Evolutionary conservation across 2,888 invertebrate genomes (phyloP).

Genomic region (Amphipoea oculea): DNA sequence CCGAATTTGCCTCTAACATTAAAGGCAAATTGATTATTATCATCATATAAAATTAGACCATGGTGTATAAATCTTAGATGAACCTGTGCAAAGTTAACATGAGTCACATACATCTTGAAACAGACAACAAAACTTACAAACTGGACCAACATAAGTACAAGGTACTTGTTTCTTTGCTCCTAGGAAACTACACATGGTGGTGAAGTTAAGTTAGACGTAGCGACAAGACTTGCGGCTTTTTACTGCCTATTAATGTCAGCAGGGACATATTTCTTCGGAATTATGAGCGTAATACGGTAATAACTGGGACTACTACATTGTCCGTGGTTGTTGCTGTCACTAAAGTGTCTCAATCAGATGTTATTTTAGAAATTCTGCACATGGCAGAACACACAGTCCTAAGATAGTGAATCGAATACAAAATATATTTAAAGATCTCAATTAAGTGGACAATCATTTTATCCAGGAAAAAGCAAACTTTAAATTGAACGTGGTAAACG

Average conservation of each 20-base stretch:
- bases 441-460: neutral
- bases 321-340: slow-evolving; percentile 9
- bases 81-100: neutral
- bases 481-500: neutral
- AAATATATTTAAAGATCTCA: neutral
- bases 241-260: slow-evolving; percentile 56
- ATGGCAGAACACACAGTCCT: neutral
- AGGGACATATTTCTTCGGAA: slow-evolving; percentile 53
- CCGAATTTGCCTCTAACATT: neutral
- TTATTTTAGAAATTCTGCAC: slow-evolving; percentile 3
- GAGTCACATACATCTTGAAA: neutral
- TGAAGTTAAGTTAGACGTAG: slow-evolving; percentile 12
- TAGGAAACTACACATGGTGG: slow-evolving; percentile 9
- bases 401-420: neutral
- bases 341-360: slow-evolving; percentile 27
- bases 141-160: neutral
- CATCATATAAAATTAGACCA: too few species aligned
- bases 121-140: neutral
- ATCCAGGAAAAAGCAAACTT: neutral
- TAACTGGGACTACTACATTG: slow-evolving; percentile 38
- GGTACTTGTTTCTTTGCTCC: slow-evolving; percentile 12
- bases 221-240: slow-evolving; percentile 39
- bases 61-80: too few species aligned
- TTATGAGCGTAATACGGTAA: slow-evolving; percentile 42
- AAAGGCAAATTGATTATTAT: neutral